Evolutionary conservation across 2,888 invertebrate species (phyloP), one percentile per base, ranked within the genome.

Genomic region (Megamerina dolium): DNA sequence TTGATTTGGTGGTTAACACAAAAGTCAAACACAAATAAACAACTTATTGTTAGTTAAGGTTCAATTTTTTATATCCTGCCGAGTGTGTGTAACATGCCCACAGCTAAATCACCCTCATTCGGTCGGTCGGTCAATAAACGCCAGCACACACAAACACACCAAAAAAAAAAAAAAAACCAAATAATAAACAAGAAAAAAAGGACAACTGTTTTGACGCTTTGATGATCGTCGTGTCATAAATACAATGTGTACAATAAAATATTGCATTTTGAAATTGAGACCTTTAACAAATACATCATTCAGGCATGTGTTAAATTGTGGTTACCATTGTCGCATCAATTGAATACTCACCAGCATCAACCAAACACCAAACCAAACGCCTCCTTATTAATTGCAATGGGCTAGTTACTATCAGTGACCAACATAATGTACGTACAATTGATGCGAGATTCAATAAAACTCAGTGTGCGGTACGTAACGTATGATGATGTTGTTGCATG

Each of bases 231-330:
- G n/a, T n/a, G n/a, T n/a, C n/a, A n/a, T n/a, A n/a, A n/a, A n/a
- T n/a, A n/a, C n/a, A n/a, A n/a, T n/a, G n/a, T n/a, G 13, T 21
- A n/a, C n/a, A n/a, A n/a, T n/a, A n/a, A n/a, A n/a, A n/a, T n/a
- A n/a, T n/a, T n/a, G n/a, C n/a, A n/a, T n/a, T n/a, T 37, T 33
- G 34, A 45, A 45, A 41, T 41, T 45, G 40, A 45, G 41, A 41
- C 41, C 40, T 41, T 41, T 34, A 45, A 45, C 41, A 45, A 45
- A 45, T 45, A 45, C 40, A 23, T 41, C 45, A 34, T 45, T 45
- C 31, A 14, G 30, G 33, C 34, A 41, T 41, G 41, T 45, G 45
- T 45, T 36, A 37, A 40, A 32, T 30, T 33, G 32, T 20, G 37
- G 20, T 40, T 33, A 13, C 13, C 21, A 18, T 14, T 13, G 21